These are phyloP conservation scores for Argya squamiceps DNA, from an alignment of 2,797 vertebrate species.

Conservation along the genomic window DNA sequence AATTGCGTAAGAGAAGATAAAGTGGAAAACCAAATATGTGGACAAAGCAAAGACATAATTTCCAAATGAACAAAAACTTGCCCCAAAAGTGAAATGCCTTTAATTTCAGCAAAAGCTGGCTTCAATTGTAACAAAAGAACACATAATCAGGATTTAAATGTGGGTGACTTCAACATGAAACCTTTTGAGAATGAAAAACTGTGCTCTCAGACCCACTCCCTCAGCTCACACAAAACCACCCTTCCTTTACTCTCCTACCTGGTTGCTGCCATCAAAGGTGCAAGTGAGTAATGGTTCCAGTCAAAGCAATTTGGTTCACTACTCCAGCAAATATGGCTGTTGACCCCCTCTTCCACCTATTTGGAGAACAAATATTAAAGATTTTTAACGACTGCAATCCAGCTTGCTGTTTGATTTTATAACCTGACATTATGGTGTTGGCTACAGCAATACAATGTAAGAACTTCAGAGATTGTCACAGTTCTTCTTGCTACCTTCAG, in stretches of 20 bases:
- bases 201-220: background rate
- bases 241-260: constrained; percentile 65
- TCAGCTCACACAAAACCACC: background rate
- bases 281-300: constrained; percentile 63
- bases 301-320: constrained; percentile 69
- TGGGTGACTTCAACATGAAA: background rate
- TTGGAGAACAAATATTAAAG: constrained; percentile 35
- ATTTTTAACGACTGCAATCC: background rate
- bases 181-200: background rate
- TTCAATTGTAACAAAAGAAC: background rate
- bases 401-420: background rate
- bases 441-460: background rate
- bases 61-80: background rate
- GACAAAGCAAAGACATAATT: background rate
- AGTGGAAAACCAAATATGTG: background rate
- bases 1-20: background rate
- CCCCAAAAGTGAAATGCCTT: background rate
- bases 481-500: background rate
- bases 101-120: background rate
- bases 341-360: constrained; percentile 70
- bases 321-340: constrained; percentile 71
- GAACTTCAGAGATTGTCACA: background rate
- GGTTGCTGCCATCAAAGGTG: constrained; percentile 42
- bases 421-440: background rate
- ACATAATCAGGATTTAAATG: background rate